Percentiles rank a stretch among this genome's conserved stretches.
Conservation (phyloP, 2,113 vertebrate genomes). For the Coturnix japonica region DNA sequence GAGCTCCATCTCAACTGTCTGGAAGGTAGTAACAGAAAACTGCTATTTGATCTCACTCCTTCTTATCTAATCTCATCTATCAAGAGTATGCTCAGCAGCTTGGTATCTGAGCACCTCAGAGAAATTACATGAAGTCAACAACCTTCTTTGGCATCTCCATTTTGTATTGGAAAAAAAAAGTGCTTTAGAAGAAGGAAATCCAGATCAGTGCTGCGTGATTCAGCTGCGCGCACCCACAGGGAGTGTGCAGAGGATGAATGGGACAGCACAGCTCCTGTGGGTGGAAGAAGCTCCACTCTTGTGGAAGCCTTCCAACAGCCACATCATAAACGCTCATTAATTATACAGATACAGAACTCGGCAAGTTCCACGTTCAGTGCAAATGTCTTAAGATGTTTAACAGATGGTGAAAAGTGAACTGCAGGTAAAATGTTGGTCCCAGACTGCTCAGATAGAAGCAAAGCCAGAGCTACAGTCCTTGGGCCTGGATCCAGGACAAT, state of each 20-base stretch:
- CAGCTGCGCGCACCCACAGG: not conserved
- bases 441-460: constrained; percentile 44
- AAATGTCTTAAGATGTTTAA: constrained; percentile 57
- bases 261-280: not conserved
- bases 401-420: constrained; percentile 58
- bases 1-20: constrained; percentile 67
- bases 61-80: constrained; percentile 72
- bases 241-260: not conserved
- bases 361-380: not conserved
- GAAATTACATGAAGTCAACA: constrained; percentile 63
- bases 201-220: not conserved
- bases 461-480: constrained; percentile 22
- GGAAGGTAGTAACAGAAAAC: constrained; percentile 70
- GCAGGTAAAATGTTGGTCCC: constrained; percentile 58
- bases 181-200: constrained; percentile 10
- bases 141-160: constrained; percentile 40
- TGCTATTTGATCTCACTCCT: constrained; percentile 67
- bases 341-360: constrained; percentile 43
- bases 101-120: constrained; percentile 40
- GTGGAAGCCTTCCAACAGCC: constrained; percentile 55
- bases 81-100: constrained; percentile 28
- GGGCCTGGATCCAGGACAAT: constrained; percentile 42
- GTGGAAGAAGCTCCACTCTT: constrained; percentile 44
- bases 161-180: constrained; percentile 35
- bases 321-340: constrained; percentile 48